Evolutionary conservation across 2,113 vertebrate genomes (phyloP).

Genomic region (Toxostoma redivivum): DNA sequence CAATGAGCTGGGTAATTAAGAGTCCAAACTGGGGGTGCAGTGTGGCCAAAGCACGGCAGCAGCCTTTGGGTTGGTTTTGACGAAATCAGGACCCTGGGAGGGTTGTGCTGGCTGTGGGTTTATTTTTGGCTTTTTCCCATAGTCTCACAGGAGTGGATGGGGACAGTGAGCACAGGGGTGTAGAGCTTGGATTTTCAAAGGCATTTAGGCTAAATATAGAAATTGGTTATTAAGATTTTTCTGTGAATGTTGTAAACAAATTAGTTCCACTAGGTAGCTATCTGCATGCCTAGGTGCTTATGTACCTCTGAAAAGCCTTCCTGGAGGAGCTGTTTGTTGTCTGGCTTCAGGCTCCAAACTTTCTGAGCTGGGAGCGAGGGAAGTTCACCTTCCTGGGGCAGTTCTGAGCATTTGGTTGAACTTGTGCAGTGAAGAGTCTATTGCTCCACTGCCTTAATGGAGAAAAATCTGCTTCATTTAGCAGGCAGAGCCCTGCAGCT

Average conservation of each 20-base stretch:
- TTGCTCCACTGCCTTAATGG: background rate
- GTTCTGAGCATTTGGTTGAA: background rate
- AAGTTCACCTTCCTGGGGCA: background rate
- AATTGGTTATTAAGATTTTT: background rate
- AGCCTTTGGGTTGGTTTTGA: background rate
- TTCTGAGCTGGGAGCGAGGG: background rate
- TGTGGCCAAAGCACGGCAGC: background rate
- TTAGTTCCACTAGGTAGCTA: conserved; percentile 24
- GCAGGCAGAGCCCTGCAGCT: background rate
- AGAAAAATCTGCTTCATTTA: background rate
- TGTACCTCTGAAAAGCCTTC: background rate
- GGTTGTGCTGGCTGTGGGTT: background rate
- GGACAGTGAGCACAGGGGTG: background rate
- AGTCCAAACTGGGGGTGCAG: background rate
- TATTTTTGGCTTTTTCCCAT: background rate
- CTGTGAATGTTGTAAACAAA: conserved; percentile 14
- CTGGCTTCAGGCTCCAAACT: background rate
- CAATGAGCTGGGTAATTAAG: background rate
- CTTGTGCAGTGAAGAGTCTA: background rate
- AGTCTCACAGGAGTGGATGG: background rate
- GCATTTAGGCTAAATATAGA: background rate
- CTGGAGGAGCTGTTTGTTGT: background rate
- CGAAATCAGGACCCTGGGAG: background rate
- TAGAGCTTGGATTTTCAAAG: background rate
- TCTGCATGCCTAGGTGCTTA: background rate